A percentile compares a stretch with the other conserved stretches of the same genome.
Conservation (phyloP, 2,113 vertebrate genomes). For the Lasiurus cinereus region DNA sequence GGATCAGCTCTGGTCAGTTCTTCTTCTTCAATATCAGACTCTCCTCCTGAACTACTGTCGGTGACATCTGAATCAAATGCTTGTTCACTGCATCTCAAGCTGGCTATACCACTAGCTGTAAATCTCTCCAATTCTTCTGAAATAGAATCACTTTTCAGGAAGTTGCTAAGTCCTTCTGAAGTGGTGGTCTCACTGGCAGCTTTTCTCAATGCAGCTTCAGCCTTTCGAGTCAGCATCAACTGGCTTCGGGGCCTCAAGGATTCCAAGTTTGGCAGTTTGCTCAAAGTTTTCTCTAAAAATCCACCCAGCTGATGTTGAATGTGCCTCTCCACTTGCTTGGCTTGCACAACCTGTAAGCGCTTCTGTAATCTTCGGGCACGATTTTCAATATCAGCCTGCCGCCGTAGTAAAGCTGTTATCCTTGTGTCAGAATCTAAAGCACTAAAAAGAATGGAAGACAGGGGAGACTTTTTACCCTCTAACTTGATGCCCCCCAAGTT, state of each 20-base stretch:
- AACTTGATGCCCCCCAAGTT: conserved; percentile 83
- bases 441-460: conserved; percentile 83
- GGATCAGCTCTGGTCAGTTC: conserved; percentile 94
- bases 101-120: conserved; percentile 94
- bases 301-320: conserved; percentile 97
- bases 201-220: conserved; percentile 90
- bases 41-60: conserved; percentile 98
- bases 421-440: conserved; percentile 91
- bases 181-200: conserved; percentile 88
- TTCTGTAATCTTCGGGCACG: conserved; percentile 95
- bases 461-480: conserved; percentile 87
- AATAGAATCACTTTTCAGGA: conserved; percentile 93
- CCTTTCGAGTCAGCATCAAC: conserved; percentile 91
- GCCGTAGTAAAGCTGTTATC: conserved; percentile 92
- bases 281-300: conserved; percentile 94
- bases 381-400: conserved; percentile 95
- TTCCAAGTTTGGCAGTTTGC: conserved; percentile 90
- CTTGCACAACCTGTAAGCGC: conserved; percentile 97
- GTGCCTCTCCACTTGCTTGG: conserved; percentile 98
- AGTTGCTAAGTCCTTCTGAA: conserved; percentile 91
- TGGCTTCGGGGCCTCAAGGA: conserved; percentile 88
- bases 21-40: conserved; percentile 97
- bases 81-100: conserved; percentile 93
- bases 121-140: conserved; percentile 95
- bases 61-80: conserved; percentile 98